Percentiles rank a stretch among this genome's conserved stretches.
Evolutionary conservation across 2,113 vertebrate genomes (phyloP).

Genomic region (Pygoscelis adeliae): DNA sequence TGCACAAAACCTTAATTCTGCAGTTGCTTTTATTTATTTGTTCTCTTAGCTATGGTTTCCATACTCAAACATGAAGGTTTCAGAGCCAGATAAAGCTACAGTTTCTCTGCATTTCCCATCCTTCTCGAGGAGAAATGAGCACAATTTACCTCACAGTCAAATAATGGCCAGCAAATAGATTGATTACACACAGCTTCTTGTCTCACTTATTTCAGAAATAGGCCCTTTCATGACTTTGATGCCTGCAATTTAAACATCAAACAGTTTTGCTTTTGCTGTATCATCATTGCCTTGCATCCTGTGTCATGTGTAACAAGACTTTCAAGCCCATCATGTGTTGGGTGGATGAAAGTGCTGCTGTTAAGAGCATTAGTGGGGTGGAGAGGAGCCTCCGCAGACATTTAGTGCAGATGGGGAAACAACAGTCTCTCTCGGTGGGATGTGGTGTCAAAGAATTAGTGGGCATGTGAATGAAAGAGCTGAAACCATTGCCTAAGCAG

Average conservation of each 20-base stretch:
- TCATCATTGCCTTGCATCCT: neutral
- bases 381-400: neutral
- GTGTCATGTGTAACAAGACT: constrained; percentile 9
- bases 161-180: neutral
- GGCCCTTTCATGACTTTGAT: neutral
- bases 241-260: constrained; percentile 42
- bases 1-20: neutral
- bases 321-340: neutral
- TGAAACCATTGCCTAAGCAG: neutral
- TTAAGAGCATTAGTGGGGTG: neutral
- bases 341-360: neutral
- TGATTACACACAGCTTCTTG: neutral
- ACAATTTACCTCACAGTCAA: neutral
- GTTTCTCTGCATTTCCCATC: neutral
- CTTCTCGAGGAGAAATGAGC: neutral
- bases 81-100: neutral
- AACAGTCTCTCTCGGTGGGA: neutral
- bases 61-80: neutral
- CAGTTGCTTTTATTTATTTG: neutral
- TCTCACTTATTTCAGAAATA: neutral
- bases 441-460: neutral
- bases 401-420: neutral
- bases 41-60: neutral
- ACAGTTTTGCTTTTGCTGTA: neutral
- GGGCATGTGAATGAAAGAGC: neutral